Conservation (phyloP, 2,113 vertebrate genomes). For the Pseudolaguvia tuberculata region DNA sequence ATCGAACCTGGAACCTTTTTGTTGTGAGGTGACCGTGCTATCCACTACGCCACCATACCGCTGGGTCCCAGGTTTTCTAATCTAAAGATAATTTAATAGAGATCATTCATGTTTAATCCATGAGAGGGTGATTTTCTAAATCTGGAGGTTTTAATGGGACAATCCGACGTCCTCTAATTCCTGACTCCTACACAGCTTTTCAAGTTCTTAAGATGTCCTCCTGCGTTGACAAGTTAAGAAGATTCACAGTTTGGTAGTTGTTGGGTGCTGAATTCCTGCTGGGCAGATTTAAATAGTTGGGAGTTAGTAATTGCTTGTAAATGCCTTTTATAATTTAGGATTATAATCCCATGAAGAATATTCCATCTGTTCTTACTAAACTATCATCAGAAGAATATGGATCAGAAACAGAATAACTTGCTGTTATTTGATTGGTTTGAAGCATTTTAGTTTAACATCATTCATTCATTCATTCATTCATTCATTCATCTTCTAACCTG, state of each 20-base stretch:
- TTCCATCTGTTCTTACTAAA: no score
- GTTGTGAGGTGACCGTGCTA: no score
- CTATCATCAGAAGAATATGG: no score
- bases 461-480: no score
- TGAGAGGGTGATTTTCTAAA: conserved; percentile 49
- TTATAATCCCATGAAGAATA: conserved; percentile 29
- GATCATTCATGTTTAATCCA: conserved; percentile 47
- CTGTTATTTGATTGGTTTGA: no score
- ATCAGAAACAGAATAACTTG: no score
- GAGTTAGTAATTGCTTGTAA: conserved; percentile 19
- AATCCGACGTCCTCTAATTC: conserved; percentile 64
- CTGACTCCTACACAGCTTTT: conserved; percentile 56
- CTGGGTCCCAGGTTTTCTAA: no score
- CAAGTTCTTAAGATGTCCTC: conserved; percentile 52
- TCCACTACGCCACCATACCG: no score
- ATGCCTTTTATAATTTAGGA: conserved; percentile 34
- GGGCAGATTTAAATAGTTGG: conserved; percentile 56
- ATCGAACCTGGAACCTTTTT: no score
- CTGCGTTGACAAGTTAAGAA: conserved; percentile 56
- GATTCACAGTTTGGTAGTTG: conserved; percentile 65
- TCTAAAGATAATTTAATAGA: conserved; percentile 34
- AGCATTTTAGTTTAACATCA: no score
- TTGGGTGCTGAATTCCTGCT: conserved; percentile 53
- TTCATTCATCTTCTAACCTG: no score
- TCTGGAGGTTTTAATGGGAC: conserved; percentile 54